Evolutionary conservation across 2,888 invertebrate species (phyloP).

Genomic region (Pseudeuparius sepicola): DNA sequence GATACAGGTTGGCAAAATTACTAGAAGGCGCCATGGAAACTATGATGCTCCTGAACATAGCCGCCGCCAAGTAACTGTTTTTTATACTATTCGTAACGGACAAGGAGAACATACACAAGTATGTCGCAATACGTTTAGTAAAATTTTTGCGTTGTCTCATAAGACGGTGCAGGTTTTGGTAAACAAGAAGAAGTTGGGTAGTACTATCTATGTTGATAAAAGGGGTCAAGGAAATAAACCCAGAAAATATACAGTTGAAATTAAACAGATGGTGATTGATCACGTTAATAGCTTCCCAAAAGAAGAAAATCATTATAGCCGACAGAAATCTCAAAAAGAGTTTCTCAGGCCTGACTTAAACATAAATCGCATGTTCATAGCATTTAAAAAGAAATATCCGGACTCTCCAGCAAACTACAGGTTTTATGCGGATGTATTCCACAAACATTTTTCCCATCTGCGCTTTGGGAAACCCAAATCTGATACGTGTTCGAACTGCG

Average conservation of each 20-base stretch:
- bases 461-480: neutral
- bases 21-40: constrained; percentile 6
- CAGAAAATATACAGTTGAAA: constrained; percentile 11
- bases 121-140: constrained; percentile 10
- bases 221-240: constrained; percentile 11
- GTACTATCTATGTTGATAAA: constrained; percentile 11
- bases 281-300: constrained; percentile 14
- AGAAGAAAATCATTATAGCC: constrained; percentile 13
- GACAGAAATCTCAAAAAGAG: constrained; percentile 12
- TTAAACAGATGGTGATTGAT: constrained; percentile 12
- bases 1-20: constrained; percentile 5
- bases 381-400: constrained; percentile 12
- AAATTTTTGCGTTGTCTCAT: constrained; percentile 8
- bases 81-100: constrained; percentile 10
- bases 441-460: constrained; percentile 3
- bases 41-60: constrained; percentile 7
- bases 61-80: constrained; percentile 5
- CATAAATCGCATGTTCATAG: constrained; percentile 14
- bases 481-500: too few relatives aligned
- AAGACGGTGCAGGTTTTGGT: constrained; percentile 10
- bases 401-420: constrained; percentile 8
- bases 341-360: constrained; percentile 12
- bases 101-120: constrained; percentile 11
- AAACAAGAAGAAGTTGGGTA: constrained; percentile 10
- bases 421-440: constrained; percentile 5